Base-by-base conservation (phyloP, 2,113 vertebrate genomes). In the Sinocyclocheilus maitianheensis region DNA sequence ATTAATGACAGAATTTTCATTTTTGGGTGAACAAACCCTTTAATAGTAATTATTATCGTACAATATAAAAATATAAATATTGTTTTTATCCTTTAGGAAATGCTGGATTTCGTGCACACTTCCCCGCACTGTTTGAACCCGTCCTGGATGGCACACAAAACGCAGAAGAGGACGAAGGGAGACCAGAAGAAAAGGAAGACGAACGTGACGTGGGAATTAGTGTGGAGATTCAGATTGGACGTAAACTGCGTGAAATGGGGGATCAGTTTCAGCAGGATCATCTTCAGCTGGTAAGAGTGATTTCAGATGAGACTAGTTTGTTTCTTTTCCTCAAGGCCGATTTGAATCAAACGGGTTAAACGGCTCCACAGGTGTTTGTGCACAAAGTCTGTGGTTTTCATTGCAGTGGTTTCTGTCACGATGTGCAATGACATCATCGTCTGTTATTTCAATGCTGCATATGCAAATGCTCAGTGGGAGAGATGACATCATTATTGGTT, bases 151-250 rank as follows among this genome's bases (percentile, higher is more conserved):
- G 65, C 22, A 37, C 55, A 65, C 78, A 63, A 81, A 74, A 67
- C 30, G 30, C 20, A 1, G 83, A 85, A 86, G 30, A 34, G 16
- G 26, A 83, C 4, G 83, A 85, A 74, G 55, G 43, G 34, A 85
- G 46, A 22, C 16, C 22, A 1, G 85, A 85, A 12, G 72, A 85
- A 55, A 69, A 71, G 65, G 85, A 83, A 1, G 88, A 89, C 0
- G 85, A 87, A 18, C 6, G 7, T 3, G 55, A 34, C 12, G 10
- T n/a, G 26, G 63, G 77, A 65, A 69, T 37, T 26, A 85, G 83
- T 4, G 75, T 89, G 65, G 88, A 89, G n/a, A 40, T 87, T 76
- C 88, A 89, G 86, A 89, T 89, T 6, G 88, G 88, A 65, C 86
- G 67, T 67, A 87, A 79, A 67, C 40, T 89, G 74, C 88, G 88